Evolutionary conservation across 2,888 invertebrate species (phyloP), one percentile per base, ranked within the genome.

Genomic region (Oconnorella tubifera): DNA sequence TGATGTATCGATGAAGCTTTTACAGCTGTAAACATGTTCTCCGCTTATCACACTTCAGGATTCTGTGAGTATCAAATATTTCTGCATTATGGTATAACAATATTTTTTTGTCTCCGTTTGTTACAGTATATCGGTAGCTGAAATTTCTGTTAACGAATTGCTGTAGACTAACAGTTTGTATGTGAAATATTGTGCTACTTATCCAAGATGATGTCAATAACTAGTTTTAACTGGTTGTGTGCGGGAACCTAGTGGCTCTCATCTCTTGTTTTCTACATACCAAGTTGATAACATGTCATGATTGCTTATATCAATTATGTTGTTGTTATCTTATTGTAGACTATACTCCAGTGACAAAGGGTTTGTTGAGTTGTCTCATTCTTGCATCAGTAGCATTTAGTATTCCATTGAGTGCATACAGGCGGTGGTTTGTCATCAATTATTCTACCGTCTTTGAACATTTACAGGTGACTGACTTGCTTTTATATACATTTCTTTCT

Each of bases 1-100:
- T n/a, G n/a, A n/a, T n/a, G n/a, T n/a, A n/a, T n/a, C n/a, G n/a
- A n/a, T n/a, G n/a, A n/a, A n/a, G n/a, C n/a, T n/a, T n/a, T n/a
- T n/a, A n/a, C n/a, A n/a, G n/a, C n/a, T n/a, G n/a, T n/a, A 40
- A 25, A 59, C 1, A 68, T 68, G 68, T 63, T 68, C 49, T 68
- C 68, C 23, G 60, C 66, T 1, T 66, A 68, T 32, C 68, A 68
- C 53, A 66, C 56, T 19, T 63, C 68, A 2, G 68, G 68, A 6
- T 68, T 68, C 56, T 68, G 68, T 68, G 49, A 66, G 68, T 68
- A 64, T 56, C n/a, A n/a, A n/a, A n/a, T n/a, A n/a, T n/a, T n/a
- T n/a, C n/a, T n/a, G n/a, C n/a, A n/a, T n/a, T n/a, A n/a, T n/a
- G n/a, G n/a, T n/a, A n/a, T n/a, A n/a, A n/a, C n/a, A n/a, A n/a